Conservation (phyloP, 2,113 vertebrate genomes). For the Dicrurus megarhynchus region DNA sequence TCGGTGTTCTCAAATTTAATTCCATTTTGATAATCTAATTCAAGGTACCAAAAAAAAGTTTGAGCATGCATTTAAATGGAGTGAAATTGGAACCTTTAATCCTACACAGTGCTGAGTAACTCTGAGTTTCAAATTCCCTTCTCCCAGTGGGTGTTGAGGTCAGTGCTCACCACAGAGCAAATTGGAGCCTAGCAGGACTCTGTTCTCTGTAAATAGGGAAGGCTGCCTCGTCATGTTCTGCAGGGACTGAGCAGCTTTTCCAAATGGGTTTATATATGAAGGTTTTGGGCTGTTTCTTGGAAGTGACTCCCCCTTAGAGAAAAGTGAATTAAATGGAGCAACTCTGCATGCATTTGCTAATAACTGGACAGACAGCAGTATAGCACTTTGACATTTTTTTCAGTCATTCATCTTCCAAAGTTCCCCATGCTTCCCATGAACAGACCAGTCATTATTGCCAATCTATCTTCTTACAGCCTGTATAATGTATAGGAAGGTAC, state of each 20-base stretch:
- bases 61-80: not conserved
- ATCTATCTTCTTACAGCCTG: not conserved
- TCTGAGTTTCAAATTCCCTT: not conserved
- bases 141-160: not conserved
- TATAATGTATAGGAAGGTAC: not conserved
- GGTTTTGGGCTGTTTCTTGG: not conserved
- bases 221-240: not conserved
- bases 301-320: not conserved
- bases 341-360: not conserved
- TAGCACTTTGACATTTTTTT: not conserved
- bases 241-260: not conserved
- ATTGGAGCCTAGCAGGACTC: not conserved
- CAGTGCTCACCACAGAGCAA: not conserved
- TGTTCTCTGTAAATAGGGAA: not conserved
- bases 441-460: not conserved
- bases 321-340: not conserved
- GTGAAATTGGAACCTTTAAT: not conserved
- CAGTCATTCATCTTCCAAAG: not conserved
- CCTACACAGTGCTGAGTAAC: not conserved
- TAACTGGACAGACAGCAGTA: not conserved
- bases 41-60: not conserved
- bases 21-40: slow-evolving; percentile 17
- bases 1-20: not conserved
- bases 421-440: not conserved
- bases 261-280: not conserved